These are phyloP conservation scores for Myiotriccus ornatus DNA, from an alignment of 2,797 vertebrate species.

Conservation along the genomic window DNA sequence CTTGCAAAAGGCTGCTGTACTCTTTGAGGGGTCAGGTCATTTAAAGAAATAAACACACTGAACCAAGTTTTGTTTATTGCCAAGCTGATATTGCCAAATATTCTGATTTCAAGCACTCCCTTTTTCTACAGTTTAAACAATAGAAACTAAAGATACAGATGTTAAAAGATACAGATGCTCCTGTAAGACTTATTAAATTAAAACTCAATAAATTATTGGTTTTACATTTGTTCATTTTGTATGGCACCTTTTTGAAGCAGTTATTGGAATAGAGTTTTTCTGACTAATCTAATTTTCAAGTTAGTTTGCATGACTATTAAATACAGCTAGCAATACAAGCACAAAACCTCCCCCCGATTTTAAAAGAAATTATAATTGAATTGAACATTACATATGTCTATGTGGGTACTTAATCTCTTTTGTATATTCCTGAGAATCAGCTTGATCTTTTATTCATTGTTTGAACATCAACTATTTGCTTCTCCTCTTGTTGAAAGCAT, in stretches of 20 bases:
- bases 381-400: background rate
- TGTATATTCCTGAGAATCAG: background rate
- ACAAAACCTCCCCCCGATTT: background rate
- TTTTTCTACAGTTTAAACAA: background rate
- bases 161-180: background rate
- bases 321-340: background rate
- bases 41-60: background rate
- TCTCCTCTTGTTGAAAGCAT: background rate
- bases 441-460: background rate
- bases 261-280: background rate
- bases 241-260: background rate
- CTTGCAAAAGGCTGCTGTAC: background rate
- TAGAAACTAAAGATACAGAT: background rate
- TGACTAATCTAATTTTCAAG: background rate
- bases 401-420: background rate
- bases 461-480: background rate
- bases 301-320: background rate
- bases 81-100: background rate
- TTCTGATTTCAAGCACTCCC: background rate
- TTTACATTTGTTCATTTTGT: background rate
- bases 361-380: background rate
- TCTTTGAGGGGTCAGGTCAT: background rate
- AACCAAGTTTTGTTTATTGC: background rate
- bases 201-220: fast-evolving
- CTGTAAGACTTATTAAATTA: background rate